Base-by-base conservation (phyloP, 2,797 vertebrate species). In the Centroberyx gerrardi region DNA sequence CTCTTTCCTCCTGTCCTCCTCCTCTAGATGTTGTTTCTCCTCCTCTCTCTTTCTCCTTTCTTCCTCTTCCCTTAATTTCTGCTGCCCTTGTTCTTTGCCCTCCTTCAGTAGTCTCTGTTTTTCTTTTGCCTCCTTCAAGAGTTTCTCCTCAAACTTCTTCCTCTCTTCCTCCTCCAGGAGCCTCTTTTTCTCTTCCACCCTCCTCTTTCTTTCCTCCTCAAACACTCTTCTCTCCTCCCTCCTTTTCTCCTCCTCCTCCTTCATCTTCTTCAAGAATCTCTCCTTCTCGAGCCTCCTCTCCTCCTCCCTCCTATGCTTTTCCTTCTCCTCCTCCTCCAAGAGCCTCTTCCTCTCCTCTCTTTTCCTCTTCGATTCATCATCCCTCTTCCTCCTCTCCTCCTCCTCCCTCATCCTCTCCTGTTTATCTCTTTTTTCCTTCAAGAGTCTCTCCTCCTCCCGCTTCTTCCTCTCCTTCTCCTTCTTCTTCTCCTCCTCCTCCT, bases 401-500 rank as follows among this genome's bases (percentile, higher is more conserved):
- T 60, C 27, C 54, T 60, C 15, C 4, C 4, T 14, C 44, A 78
- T 80, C 84, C 14, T 64, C 64, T 81, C 76, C 69, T 91, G 13
- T 17, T 29, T 36, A 8, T 31, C 28, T 38, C 6, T 58, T 28
- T 56, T 10, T 14, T 82, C 80, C 54, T 76, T 85, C 33, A 92
- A 38, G 8, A 90, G 80, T 72, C 85, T 81, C 53, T 88, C 87
- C 70, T 85, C 77, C 62, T 92, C 86, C 0, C 1, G 8, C 62
- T 69, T 87, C 80, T 62, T 82, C 55, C 48, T 85, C 18, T 88
- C 88, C 36, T 53, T 83, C 54, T 85, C 79, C 54, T 27, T 88
- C 62, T 48, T 85, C 22, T 48, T 13, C 56, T 88, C 79, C 56
- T 84, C 82, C 44, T 88, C 83, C 62, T 93, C 90, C 46, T 79